Conservation (phyloP, 2,113 vertebrate species). For the Numida meleagris region DNA sequence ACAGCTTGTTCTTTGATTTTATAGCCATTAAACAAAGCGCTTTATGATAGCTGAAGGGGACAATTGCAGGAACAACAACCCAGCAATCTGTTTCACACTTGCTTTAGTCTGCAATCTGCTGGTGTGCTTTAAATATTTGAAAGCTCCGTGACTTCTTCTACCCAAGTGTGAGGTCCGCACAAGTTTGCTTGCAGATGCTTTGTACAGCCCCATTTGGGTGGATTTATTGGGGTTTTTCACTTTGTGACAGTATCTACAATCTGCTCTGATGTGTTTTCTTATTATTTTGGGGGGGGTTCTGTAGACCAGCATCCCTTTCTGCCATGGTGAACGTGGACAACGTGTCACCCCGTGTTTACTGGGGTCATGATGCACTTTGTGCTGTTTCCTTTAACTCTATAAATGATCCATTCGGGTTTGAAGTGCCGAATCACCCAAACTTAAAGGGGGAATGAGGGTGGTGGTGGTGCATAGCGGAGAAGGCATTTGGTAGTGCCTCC, state of each 20-base stretch:
- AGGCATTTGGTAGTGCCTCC: not conserved
- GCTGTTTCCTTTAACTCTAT: not conserved
- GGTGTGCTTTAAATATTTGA: slow-evolving; percentile 39
- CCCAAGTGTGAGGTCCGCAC: slow-evolving; percentile 7
- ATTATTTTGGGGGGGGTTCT: not conserved
- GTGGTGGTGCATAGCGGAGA: not conserved
- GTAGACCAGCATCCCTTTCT: not conserved
- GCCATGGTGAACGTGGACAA: not conserved
- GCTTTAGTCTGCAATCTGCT: slow-evolving; percentile 66
- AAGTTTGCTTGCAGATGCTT: not conserved
- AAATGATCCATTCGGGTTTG: not conserved
- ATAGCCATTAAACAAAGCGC: slow-evolving; percentile 61
- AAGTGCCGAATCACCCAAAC: not conserved
- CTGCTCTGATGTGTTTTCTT: not conserved
- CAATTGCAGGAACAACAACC: slow-evolving; percentile 64
- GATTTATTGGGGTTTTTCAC: not conserved
- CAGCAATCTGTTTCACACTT: slow-evolving; percentile 69
- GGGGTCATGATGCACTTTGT: fast-evolving
- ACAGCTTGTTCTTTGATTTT: slow-evolving; percentile 68
- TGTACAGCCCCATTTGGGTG: not conserved
- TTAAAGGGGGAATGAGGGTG: not conserved
- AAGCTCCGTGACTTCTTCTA: not conserved
- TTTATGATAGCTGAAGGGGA: slow-evolving; percentile 69
- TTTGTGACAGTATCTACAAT: slow-evolving; percentile 14
- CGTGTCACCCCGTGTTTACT: not conserved